Evolutionary conservation across 2,888 invertebrate genomes (phyloP).

Genomic region (Priocnemis perturbator): DNA sequence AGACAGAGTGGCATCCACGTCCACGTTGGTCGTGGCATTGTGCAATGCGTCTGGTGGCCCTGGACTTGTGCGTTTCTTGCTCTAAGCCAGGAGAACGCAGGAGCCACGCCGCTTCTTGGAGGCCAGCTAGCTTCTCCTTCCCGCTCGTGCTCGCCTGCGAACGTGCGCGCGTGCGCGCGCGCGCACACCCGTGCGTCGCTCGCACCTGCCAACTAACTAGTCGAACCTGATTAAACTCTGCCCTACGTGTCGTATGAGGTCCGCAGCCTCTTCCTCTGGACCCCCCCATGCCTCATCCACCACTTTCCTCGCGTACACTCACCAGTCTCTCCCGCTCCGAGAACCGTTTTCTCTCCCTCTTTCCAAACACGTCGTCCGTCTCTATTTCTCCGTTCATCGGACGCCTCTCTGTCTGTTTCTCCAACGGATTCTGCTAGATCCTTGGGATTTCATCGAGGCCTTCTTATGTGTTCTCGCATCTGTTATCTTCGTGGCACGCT

Average conservation of each 20-base stretch:
- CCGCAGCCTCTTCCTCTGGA: conserved; percentile 35
- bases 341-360: not conserved
- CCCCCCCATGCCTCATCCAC: conserved; percentile 37
- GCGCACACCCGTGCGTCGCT: conserved; percentile 42
- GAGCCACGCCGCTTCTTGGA: conserved; percentile 55
- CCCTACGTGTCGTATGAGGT: conserved; percentile 59
- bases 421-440: no score
- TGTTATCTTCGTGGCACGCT: no score
- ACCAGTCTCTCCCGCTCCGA: not conserved
- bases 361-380: not conserved
- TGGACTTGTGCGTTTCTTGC: conserved; percentile 61
- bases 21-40: conserved; percentile 59
- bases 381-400: not conserved
- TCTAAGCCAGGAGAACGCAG: conserved; percentile 29
- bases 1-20: not conserved
- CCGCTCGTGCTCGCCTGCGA: not conserved
- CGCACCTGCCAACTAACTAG: conserved; percentile 74
- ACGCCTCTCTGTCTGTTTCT: no score
- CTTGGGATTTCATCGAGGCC: no score
- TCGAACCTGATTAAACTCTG: conserved; percentile 74
- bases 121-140: conserved; percentile 45
- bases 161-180: conserved; percentile 10
- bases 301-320: conserved; percentile 29
- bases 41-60: conserved; percentile 55
- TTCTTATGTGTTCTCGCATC: no score